phyloP scores from a whole-genome alignment of 2,113 vertebrate genomes.

The Sitta europaea region DNA sequence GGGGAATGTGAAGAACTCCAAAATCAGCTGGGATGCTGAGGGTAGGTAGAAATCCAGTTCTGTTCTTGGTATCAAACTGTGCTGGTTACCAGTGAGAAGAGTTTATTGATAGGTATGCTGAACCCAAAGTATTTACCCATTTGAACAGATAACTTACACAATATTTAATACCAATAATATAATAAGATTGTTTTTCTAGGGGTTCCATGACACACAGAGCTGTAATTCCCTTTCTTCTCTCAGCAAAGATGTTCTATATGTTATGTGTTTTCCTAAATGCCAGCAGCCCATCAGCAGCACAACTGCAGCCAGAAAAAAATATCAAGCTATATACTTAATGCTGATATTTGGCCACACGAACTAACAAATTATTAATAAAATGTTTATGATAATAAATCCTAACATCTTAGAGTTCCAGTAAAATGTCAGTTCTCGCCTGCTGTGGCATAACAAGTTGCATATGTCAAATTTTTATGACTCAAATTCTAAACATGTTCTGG shows the following conservation, averaged over 20 bases:
- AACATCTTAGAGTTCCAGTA: neutral
- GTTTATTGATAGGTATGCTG: neutral
- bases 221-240: neutral
- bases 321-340: neutral
- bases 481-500: neutral
- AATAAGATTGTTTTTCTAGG: neutral
- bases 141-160: neutral
- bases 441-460: neutral
- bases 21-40: conserved; percentile 27
- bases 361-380: neutral
- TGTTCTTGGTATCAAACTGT: neutral
- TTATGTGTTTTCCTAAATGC: neutral
- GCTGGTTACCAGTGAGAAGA: neutral
- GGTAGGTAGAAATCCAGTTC: neutral
- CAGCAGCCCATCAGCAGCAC: neutral
- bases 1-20: conserved; percentile 25
- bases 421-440: neutral
- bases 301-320: neutral
- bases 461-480: neutral
- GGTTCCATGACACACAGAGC: neutral
- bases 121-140: neutral
- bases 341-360: neutral
- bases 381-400: neutral
- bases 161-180: too few relatives aligned
- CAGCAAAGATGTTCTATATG: neutral